Conservation (phyloP, 1,140 invertebrate species). For the Lepeophtheirus salmonis region DNA sequence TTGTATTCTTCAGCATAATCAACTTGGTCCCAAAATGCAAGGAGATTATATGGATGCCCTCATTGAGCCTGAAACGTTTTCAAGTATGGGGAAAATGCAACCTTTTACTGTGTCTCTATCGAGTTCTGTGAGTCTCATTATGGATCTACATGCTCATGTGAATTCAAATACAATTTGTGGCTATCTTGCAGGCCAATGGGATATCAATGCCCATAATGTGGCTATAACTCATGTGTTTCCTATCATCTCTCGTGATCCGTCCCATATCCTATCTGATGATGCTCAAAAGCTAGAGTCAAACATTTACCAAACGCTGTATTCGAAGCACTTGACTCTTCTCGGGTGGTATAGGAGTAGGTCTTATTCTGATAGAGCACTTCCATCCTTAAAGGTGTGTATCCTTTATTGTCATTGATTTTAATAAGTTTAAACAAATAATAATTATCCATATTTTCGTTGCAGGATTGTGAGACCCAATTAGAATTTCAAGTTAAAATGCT, state of each 20-base stretch:
- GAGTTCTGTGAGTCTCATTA: slow-evolving; percentile 63
- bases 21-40: background rate
- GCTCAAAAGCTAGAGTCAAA: slow-evolving; percentile 51
- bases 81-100: slow-evolving; percentile 63
- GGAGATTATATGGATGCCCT: background rate
- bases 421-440: too few species aligned
- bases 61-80: slow-evolving; percentile 65
- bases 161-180: slow-evolving; percentile 79
- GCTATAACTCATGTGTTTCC: slow-evolving; percentile 74
- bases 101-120: slow-evolving; percentile 73
- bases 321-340: slow-evolving; percentile 54
- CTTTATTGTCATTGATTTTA: too few species aligned
- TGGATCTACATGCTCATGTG: slow-evolving; percentile 83
- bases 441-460: slow-evolving; percentile 66
- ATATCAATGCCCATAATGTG: slow-evolving; percentile 70
- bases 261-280: slow-evolving; percentile 27
- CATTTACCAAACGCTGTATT: slow-evolving; percentile 60
- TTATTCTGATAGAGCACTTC: background rate
- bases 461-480: slow-evolving; percentile 75
- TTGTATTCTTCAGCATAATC: slow-evolving; percentile 18
- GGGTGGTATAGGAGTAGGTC: slow-evolving; percentile 30
- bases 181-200: slow-evolving; percentile 83
- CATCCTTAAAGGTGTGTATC: background rate
- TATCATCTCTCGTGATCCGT: slow-evolving; percentile 54
- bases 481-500: slow-evolving; percentile 89